Evolutionary conservation across 2,888 invertebrate genomes (phyloP).

Genomic region (Dorcus parallelipipedus): DNA sequence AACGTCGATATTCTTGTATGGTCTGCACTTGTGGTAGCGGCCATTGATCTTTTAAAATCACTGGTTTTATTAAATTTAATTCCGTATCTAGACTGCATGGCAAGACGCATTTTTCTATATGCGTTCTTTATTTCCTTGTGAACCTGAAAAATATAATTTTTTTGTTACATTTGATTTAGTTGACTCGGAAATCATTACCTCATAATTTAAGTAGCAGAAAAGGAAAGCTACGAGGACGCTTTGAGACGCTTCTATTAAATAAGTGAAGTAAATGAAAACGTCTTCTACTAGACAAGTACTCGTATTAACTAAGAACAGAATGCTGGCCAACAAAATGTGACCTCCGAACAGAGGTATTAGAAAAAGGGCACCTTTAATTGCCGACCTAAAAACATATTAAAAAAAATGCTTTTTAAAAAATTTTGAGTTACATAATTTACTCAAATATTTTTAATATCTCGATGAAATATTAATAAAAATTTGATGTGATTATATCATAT

Average conservation of each 20-base stretch:
- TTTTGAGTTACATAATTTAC: too few relatives aligned
- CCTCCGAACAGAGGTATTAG: slow-evolving; percentile 68
- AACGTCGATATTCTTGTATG: too few relatives aligned
- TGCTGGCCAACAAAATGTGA: slow-evolving; percentile 62
- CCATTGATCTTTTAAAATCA: too few relatives aligned
- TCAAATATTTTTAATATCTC: too few relatives aligned
- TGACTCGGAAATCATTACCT: slow-evolving; percentile 42
- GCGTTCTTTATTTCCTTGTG: slow-evolving; percentile 6
- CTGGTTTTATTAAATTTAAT: neutral
- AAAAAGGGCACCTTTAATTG: slow-evolving; percentile 63
- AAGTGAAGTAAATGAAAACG: slow-evolving; percentile 58
- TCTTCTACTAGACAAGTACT: slow-evolving; percentile 54
- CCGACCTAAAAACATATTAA: slow-evolving; percentile 50
- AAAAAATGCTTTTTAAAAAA: too few relatives aligned
- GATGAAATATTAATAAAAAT: too few relatives aligned
- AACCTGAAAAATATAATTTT: neutral
- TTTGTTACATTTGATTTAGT: neutral
- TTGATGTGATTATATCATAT: too few relatives aligned
- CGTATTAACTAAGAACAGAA: slow-evolving; percentile 52
- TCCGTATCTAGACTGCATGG: slow-evolving; percentile 5
- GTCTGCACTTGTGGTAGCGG: too few relatives aligned
- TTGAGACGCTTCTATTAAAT: slow-evolving; percentile 59
- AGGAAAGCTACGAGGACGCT: slow-evolving; percentile 62
- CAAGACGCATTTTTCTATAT: slow-evolving; percentile 1
- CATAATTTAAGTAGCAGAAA: slow-evolving; percentile 65